Percentiles rank a stretch among this genome's conserved stretches.
These are phyloP conservation scores for Cecidostiba fungosa DNA, from an alignment of 2,888 invertebrate genomes.

Conservation along the genomic window DNA sequence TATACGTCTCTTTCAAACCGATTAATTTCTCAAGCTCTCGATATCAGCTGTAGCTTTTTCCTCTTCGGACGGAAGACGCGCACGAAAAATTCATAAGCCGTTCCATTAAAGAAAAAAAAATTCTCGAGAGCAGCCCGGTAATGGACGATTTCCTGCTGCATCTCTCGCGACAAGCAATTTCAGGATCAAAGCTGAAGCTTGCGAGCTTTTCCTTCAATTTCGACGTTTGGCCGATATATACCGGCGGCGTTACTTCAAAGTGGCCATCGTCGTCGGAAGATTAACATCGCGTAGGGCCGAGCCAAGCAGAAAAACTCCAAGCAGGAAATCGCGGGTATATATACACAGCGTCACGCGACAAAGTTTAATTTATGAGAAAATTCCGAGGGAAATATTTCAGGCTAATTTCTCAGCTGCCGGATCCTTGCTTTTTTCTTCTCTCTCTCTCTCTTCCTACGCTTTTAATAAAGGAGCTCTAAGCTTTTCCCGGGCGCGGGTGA, in stretches of 20 bases:
- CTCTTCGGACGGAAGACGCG: not conserved
- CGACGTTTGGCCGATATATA: conserved; percentile 35
- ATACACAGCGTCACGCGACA: conserved; percentile 63
- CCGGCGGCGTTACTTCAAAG: conserved; percentile 10
- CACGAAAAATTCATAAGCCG: conserved; percentile 54
- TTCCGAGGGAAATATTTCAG: conserved; percentile 72
- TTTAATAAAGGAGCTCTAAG: not conserved
- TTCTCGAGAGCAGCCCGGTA: not conserved
- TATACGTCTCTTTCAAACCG: not conserved
- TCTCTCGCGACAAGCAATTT: conserved; percentile 49
- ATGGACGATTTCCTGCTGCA: conserved; percentile 16
- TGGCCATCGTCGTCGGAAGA: conserved; percentile 2
- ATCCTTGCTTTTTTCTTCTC: conserved; percentile 22
- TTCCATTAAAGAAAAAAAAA: conserved; percentile 49
- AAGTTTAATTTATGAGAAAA: conserved; percentile 75
- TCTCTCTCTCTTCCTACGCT: not conserved
- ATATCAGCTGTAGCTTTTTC: conserved; percentile 18
- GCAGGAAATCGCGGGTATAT: conserved; percentile 5
- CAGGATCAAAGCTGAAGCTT: conserved; percentile 35
- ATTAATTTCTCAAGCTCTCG: conserved; percentile 51
- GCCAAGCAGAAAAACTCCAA: conserved; percentile 29
- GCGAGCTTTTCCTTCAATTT: conserved; percentile 48
- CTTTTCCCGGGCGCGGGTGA: not conserved
- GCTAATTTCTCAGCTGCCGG: conserved; percentile 72
- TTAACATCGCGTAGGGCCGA: conserved; percentile 8